Percentiles rank a stretch among this genome's conserved stretches.
Evolutionary conservation across 2,888 invertebrate species (phyloP).

Genomic region (Hirtodrosophila duncani): DNA sequence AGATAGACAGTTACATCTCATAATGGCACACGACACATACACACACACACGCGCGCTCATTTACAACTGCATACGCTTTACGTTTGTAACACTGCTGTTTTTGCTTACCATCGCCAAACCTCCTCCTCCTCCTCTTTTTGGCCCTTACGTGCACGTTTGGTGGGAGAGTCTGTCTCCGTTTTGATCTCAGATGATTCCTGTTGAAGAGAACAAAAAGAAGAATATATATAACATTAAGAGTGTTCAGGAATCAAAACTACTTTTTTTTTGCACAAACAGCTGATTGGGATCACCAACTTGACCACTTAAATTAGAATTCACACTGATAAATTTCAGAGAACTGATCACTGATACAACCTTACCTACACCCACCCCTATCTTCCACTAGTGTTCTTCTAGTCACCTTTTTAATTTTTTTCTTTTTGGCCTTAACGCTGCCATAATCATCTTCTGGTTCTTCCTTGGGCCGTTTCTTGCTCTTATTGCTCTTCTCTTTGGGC

Average conservation of each 20-base stretch:
- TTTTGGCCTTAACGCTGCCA: constrained; percentile 79
- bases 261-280: too few relatives aligned
- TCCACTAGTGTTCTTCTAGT: neutral
- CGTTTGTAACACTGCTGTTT: neutral
- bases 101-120: constrained; percentile 93
- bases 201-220: constrained; percentile 30
- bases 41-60: constrained; percentile 2
- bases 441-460: constrained; percentile 81
- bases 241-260: too few relatives aligned
- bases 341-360: too few relatives aligned
- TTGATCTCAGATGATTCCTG: constrained; percentile 51
- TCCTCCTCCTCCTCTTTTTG: constrained; percentile 90
- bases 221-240: neutral
- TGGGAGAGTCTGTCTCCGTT: constrained; percentile 78
- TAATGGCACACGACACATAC: constrained; percentile 7
- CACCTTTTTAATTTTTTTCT: constrained; percentile 79
- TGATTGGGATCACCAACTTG: too few relatives aligned
- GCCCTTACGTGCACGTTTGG: constrained; percentile 81
- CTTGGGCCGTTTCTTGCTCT: constrained; percentile 81
- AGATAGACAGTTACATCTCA: too few relatives aligned
- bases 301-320: neutral
- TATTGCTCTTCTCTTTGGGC: constrained; percentile 80
- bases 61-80: neutral
- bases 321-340: too few relatives aligned
- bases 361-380: too few relatives aligned